Evolutionary conservation across 1,140 invertebrate species (phyloP).

Genomic region (Maconellicoccus hirsutus): DNA sequence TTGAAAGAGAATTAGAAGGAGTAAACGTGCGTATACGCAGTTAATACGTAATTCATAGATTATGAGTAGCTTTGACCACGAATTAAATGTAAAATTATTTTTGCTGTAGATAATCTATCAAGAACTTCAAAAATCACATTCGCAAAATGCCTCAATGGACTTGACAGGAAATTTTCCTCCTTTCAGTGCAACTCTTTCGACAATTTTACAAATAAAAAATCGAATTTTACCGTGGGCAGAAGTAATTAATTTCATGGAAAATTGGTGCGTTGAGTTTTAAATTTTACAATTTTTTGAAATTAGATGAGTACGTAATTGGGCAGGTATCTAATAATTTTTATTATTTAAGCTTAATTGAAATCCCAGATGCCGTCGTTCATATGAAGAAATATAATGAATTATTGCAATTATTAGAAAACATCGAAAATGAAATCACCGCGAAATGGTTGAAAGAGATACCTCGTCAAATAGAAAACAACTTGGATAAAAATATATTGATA

Average conservation of each 20-base stretch:
- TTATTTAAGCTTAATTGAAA: constrained; percentile 30
- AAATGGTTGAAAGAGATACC: constrained; percentile 36
- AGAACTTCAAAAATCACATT: not conserved
- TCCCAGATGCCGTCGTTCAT: constrained; percentile 32
- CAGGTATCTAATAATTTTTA: too few species aligned
- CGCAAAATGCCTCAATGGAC: not conserved
- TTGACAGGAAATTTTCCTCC: not conserved
- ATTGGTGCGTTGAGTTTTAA: not conserved
- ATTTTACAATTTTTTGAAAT: too few species aligned
- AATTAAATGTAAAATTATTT: too few species aligned
- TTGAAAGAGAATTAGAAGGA: not conserved
- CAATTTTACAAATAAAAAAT: not conserved
- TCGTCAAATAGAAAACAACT: constrained; percentile 33
- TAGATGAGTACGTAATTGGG: too few species aligned
- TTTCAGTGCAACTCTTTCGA: not conserved
- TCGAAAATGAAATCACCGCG: constrained; percentile 33
- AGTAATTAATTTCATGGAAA: constrained; percentile 1
- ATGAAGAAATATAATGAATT: constrained; percentile 36
- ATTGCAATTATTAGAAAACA: constrained; percentile 32
- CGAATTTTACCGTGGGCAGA: not conserved
- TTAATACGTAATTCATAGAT: too few species aligned
- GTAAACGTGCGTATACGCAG: not conserved
- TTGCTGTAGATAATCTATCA: not conserved
- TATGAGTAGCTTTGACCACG: too few species aligned
- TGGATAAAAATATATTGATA: constrained; percentile 35